Conservation (phyloP, 2,888 invertebrate genomes). For the Ganaspis brasiliensis region DNA sequence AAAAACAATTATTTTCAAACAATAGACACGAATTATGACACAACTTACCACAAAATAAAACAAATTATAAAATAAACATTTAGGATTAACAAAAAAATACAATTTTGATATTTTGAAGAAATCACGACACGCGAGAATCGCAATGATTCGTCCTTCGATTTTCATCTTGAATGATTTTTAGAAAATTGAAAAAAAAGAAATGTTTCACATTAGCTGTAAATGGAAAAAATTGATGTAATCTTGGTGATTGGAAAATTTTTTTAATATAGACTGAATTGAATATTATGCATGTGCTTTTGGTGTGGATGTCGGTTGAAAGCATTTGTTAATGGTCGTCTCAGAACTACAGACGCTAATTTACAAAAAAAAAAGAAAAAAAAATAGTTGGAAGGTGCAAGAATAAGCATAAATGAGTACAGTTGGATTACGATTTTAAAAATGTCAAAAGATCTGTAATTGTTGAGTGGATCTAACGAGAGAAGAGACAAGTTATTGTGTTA, state of each 20-base stretch:
- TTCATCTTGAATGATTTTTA: slow-evolving; percentile 30
- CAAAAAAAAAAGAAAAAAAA: slow-evolving; percentile 7
- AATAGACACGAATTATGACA: no score
- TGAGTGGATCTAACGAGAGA: slow-evolving; percentile 42
- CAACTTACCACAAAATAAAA: no score
- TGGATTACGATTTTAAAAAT: slow-evolving; percentile 26
- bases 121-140: not conserved
- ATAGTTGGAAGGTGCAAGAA: slow-evolving; percentile 39
- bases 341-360: slow-evolving; percentile 71
- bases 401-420: slow-evolving; percentile 36
- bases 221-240: slow-evolving; percentile 34
- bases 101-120: slow-evolving; percentile 12
- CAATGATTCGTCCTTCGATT: slow-evolving; percentile 31
- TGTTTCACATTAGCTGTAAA: slow-evolving; percentile 41
- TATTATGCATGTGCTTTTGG: slow-evolving; percentile 68
- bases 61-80: not conserved
- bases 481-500: slow-evolving; percentile 32
- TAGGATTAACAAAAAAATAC: not conserved
- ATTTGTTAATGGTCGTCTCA: slow-evolving; percentile 77
- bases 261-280: slow-evolving; percentile 72
- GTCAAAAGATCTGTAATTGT: slow-evolving; percentile 20
- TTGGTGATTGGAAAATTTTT: slow-evolving; percentile 58
- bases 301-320: slow-evolving; percentile 76
- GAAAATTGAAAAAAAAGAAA: slow-evolving; percentile 34
- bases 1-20: no score